Conservation (phyloP, 2,888 invertebrate genomes). For the Fragum sueziense region DNA sequence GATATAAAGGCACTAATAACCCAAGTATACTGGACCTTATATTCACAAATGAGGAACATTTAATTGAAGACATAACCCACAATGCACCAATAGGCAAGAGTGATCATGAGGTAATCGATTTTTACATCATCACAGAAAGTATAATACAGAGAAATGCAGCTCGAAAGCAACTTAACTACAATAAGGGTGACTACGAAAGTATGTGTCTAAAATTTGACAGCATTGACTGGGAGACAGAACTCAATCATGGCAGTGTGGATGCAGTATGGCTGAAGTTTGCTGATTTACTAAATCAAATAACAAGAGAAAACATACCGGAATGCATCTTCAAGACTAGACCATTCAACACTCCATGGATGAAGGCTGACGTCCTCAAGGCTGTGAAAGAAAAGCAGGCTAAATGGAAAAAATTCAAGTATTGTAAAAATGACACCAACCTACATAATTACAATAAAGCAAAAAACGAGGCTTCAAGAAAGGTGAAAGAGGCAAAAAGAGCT, state of each 20-base stretch:
- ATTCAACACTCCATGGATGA: background rate
- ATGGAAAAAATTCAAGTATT: background rate
- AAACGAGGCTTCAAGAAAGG: background rate
- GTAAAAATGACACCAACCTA: background rate
- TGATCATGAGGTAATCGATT: background rate
- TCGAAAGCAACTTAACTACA: too few species aligned
- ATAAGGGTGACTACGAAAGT: background rate
- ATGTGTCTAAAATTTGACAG: background rate
- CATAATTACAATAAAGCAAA: background rate
- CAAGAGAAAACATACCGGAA: conserved; percentile 1
- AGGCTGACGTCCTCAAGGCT: conserved; percentile 1
- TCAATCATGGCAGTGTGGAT: background rate
- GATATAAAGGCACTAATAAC: background rate
- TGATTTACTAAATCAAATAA: background rate
- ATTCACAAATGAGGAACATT: background rate
- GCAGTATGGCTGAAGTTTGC: background rate
- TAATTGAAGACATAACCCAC: conserved; percentile 1
- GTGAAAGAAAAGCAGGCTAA: background rate
- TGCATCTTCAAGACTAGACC: background rate
- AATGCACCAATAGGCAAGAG: conserved; percentile 9
- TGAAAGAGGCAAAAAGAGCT: background rate
- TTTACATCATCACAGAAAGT: background rate
- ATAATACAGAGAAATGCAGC: too few species aligned
- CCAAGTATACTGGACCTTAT: background rate
- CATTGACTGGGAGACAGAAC: background rate